Percentiles rank a stretch among this genome's conserved stretches.
Evolutionary conservation across 1,140 invertebrate species (phyloP).

Genomic region (Psilanteris sp.): DNA sequence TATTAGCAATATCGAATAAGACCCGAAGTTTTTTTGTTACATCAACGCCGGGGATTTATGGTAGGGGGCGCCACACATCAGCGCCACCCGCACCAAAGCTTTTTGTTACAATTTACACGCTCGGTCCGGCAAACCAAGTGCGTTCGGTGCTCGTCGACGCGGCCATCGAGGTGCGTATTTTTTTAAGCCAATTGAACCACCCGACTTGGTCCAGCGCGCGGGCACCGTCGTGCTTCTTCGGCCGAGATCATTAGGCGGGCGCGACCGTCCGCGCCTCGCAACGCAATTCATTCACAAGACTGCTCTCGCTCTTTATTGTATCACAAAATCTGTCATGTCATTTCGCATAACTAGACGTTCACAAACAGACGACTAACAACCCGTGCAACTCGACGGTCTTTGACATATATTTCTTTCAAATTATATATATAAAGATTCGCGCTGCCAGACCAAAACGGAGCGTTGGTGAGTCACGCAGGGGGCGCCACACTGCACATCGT

Average conservation of each 20-base stretch:
- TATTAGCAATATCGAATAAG: background rate
- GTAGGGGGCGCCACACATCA: background rate
- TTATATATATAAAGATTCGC: too few relatives aligned
- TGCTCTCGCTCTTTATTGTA: slow-evolving; percentile 43
- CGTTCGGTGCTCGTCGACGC: too few relatives aligned
- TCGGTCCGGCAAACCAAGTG: background rate
- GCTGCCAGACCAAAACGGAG: too few relatives aligned
- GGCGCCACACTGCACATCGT: too few relatives aligned
- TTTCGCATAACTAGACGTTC: slow-evolving; percentile 46
- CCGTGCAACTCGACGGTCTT: slow-evolving; percentile 43
- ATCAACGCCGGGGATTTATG: background rate
- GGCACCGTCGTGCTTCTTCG: too few relatives aligned
- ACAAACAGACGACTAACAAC: slow-evolving; percentile 44
- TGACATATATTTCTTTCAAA: slow-evolving; percentile 45
- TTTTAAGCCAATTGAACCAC: too few relatives aligned
- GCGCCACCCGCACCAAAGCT: background rate
- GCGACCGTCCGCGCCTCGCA: slow-evolving; percentile 21
- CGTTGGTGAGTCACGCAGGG: slow-evolving; percentile 18
- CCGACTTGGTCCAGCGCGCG: too few relatives aligned
- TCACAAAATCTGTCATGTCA: slow-evolving; percentile 41
- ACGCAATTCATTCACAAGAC: slow-evolving; percentile 57
- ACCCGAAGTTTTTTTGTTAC: background rate
- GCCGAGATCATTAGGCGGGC: slow-evolving; percentile 6
- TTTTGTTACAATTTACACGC: slow-evolving; percentile 3
- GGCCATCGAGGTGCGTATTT: too few relatives aligned